These are phyloP conservation scores for Nomada lathburiana DNA, from an alignment of 2,888 invertebrate species.

Conservation along the genomic window DNA sequence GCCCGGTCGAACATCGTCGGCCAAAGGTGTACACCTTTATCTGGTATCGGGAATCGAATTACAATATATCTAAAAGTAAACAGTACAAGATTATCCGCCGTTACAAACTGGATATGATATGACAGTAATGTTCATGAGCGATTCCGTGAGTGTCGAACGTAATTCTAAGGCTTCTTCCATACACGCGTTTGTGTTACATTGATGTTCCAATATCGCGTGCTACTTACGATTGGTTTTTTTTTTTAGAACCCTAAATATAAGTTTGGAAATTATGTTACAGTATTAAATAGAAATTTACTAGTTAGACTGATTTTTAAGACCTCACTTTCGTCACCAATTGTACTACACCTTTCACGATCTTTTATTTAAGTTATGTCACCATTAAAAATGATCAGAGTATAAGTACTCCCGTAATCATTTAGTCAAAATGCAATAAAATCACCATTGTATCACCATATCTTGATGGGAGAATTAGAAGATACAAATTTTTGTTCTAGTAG, in stretches of 20 bases:
- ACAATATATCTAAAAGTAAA: conserved; percentile 15
- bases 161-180: conserved; percentile 22
- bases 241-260: background rate
- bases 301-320: conserved; percentile 4
- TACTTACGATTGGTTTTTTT: conserved; percentile 4
- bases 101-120: conserved; percentile 30
- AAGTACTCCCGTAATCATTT: conserved; percentile 15
- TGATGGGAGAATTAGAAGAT: background rate
- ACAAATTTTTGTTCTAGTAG: conserved; percentile 3
- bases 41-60: conserved; percentile 12
- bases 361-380: background rate
- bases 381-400: conserved; percentile 1
- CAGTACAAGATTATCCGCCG: conserved; percentile 8
- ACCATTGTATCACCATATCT: background rate
- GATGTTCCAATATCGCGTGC: background rate
- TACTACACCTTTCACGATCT: conserved; percentile 22
- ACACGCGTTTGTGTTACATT: conserved; percentile 23
- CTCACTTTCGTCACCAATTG: conserved; percentile 27
- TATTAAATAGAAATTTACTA: conserved; percentile 17
- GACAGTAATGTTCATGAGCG: conserved; percentile 15
- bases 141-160: conserved; percentile 25
- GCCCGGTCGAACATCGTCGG: background rate
- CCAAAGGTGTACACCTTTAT: background rate
- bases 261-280: background rate
- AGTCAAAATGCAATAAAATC: conserved; percentile 10